Conservation (phyloP, 2,797 vertebrate genomes). For the Hyperoplus immaculatus region DNA sequence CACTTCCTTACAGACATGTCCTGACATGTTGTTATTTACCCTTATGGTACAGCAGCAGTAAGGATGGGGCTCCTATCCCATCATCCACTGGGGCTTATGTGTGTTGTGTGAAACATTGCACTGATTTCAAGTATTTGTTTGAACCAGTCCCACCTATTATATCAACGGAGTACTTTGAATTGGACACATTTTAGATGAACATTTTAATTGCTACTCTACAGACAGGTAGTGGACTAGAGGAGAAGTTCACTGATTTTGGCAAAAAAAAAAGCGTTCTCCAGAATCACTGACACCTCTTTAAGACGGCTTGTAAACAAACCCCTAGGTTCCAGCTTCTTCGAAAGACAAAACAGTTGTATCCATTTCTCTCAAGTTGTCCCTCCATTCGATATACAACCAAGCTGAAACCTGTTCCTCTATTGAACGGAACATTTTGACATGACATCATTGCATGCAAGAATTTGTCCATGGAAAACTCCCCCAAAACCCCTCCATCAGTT, state of each 20-base stretch:
- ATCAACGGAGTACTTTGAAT: neutral
- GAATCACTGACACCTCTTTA: too few relatives aligned
- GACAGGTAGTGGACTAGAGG: too few relatives aligned
- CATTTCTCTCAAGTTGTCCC: too few relatives aligned
- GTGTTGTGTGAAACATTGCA: conserved; percentile 6
- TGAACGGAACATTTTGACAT: too few relatives aligned
- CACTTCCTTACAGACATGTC: conserved; percentile 38
- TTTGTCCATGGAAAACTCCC: neutral
- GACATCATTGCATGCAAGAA: too few relatives aligned
- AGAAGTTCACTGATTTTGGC: too few relatives aligned
- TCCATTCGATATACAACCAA: neutral
- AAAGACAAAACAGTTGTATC: too few relatives aligned
- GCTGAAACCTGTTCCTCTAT: too few relatives aligned
- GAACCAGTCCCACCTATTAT: neutral
- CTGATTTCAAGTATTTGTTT: conserved; percentile 1
- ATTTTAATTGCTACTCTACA: neutral
- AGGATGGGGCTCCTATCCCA: neutral
- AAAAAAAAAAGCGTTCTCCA: too few relatives aligned
- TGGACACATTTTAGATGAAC: neutral
- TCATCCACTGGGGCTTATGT: neutral
- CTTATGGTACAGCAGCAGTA: neutral
- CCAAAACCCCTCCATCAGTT: neutral
- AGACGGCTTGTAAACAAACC: too few relatives aligned
- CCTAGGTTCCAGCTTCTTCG: too few relatives aligned
- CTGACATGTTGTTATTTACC: conserved; percentile 49